Base-by-base conservation (phyloP, 2,888 invertebrate species). In the Petrolisthes manimaculis region DNA sequence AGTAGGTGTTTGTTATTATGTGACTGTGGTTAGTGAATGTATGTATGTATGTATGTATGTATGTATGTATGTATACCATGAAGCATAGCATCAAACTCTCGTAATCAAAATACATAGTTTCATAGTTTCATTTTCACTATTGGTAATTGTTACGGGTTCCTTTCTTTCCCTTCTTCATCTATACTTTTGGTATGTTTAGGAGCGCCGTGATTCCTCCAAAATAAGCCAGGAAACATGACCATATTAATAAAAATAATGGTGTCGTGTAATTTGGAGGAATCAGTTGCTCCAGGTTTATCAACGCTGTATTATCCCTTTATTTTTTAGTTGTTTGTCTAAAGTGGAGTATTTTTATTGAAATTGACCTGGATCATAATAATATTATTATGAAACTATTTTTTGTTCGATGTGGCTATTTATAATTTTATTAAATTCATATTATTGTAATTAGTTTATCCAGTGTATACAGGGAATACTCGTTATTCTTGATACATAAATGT, bases 31-130 rank as follows among this genome's bases (percentile, higher is more conserved):
- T 37, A 37, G 37, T 37, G 37, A 37, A 37, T 37, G n/a, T 3
- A 9, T 75, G 67, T 61, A 61, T 61, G 67, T 61, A 61, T 61
- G 67, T 61, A 61, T 61, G 37, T 37, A 37, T 37, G 37, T 37
- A 37, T 37, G 67, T 61, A 61, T 61, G 67, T 61, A 61, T 61
- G 67, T 18, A 61, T 61, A 5, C 8, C 77, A 61, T 21, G 80
- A 83, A 87, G 87, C 87, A 87, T 74, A 83, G 83, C 79, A 87
- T 87, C 87, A 87, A 87, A 87, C 83, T 83, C 54, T 54, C 61
- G 83, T 83, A 87, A 87, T 87, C 87, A 87, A 87, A 87, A 87
- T 87, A 87, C 21, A 21, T 54, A 3, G 5, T 51, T 2, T 80
- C 37, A 37, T 37, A 37, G 37, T 87, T 87, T 79, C 77, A 82